Base-by-base conservation (phyloP, 35 echinoderm and acorn worm genomes). In the Hemicentrotus pulcherrimus region DNA sequence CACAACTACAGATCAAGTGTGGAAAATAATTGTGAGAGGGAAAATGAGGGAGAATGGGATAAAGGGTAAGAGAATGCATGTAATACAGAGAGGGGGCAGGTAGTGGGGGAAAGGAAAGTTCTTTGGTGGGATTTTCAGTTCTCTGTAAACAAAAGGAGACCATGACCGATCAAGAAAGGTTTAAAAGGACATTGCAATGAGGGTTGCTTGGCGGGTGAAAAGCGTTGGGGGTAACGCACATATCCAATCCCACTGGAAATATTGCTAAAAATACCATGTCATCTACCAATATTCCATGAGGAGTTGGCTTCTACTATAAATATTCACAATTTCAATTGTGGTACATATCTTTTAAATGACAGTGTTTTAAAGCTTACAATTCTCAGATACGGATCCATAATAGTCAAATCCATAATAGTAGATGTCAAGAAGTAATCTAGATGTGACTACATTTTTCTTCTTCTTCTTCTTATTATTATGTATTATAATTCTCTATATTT, bases 161-260 rank as follows among this genome's bases (percentile, higher is more conserved):
- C 88, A 90, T 90, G 88, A 90, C 88, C 88, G 88, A 90, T 45
- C 32, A 47, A 78, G 65, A 78, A 78, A 78, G 65, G 65, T 24
- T 78, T 78, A 78, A 78, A 78, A 78, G 65, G 8, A 78, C 22
- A 78, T 8, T 15, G 65, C 65, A 28, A n/a, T 78, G 18, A 18
- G 24, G 65, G 0, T 78, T 78, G 19, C 15, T 78, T 24, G 65
- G 65, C 28, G 65, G 65, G 65, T n/a, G 19, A 28, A 28, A 18
- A 22, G 65, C 24, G 8, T 28, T 78, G 65, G 65, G 61, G 65
- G 65, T 28, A 78, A 78, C 5, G 28, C 65, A 78, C 61, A 28
- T 71, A 71, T 71, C 65, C 5, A 4, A 78, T 78, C 65, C 65
- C 19, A 28, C 65, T n/a, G 28, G 65, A 78, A 8, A n/a, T 78